Evolutionary conservation across 2,888 invertebrate species (phyloP).

Genomic region (Sisyra terminalis): DNA sequence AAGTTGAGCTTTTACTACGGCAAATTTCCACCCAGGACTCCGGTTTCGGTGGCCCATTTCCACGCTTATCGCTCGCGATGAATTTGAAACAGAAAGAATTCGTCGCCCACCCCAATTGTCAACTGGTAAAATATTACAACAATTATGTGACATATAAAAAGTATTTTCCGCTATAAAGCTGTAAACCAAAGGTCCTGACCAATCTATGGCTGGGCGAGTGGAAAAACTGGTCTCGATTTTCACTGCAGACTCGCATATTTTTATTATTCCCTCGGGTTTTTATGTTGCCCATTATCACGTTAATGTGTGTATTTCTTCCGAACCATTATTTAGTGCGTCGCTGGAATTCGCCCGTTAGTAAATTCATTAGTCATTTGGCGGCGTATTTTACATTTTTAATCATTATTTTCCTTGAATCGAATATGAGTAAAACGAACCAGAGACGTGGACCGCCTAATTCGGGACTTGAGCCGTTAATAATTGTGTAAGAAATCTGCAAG

Average conservation of each 20-base stretch:
- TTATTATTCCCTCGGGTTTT: conserved; percentile 24
- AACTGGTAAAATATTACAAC: conserved; percentile 34
- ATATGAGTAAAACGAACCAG: conserved; percentile 37
- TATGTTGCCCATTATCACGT: conserved; percentile 27
- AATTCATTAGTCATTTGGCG: conserved; percentile 49
- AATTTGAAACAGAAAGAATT: conserved; percentile 55
- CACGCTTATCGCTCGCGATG: conserved; percentile 49
- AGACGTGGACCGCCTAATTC: conserved; percentile 40
- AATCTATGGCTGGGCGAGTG: conserved; percentile 40
- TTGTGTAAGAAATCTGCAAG: conserved; percentile 13
- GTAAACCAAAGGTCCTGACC: conserved; percentile 27
- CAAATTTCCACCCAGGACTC: conserved; percentile 32
- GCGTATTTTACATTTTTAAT: conserved; percentile 48
- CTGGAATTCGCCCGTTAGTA: conserved; percentile 49
- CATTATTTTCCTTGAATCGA: conserved; percentile 41
- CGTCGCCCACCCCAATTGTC: conserved; percentile 59
- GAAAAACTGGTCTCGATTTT: conserved; percentile 24
- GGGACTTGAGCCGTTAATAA: conserved; percentile 22
- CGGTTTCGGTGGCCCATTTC: conserved; percentile 31
- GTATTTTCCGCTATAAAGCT: background rate
- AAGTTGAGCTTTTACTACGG: conserved; percentile 44
- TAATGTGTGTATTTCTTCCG: conserved; percentile 28
- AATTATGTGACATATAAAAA: background rate
- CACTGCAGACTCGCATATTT: conserved; percentile 15
- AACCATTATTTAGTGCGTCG: conserved; percentile 30